Evolutionary conservation across 2,888 invertebrate species (phyloP).

Genomic region (Seladonia tumulorum): DNA sequence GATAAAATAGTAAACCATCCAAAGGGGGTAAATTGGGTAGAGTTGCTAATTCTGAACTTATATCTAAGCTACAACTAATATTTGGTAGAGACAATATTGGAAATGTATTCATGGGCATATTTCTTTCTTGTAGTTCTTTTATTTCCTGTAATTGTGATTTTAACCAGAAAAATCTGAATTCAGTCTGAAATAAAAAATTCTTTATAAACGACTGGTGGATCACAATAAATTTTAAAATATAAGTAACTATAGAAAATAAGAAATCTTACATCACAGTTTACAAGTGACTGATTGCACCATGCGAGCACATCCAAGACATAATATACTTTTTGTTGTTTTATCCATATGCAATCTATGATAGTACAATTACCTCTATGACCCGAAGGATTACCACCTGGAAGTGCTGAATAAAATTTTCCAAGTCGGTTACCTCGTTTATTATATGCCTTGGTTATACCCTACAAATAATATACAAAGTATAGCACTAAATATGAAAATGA

Average conservation of each 20-base stretch:
- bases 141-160: slow-evolving; percentile 89
- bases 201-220: slow-evolving; percentile 11
- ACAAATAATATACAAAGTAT: slow-evolving; percentile 72
- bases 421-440: slow-evolving; percentile 87
- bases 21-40: slow-evolving; percentile 84
- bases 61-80: slow-evolving; percentile 83
- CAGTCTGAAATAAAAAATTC: slow-evolving; percentile 86
- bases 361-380: slow-evolving; percentile 85
- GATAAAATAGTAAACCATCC: slow-evolving; percentile 97
- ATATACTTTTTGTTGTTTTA: slow-evolving; percentile 86
- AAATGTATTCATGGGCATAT: slow-evolving; percentile 82
- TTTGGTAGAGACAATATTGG: slow-evolving; percentile 85
- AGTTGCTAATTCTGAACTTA: slow-evolving; percentile 69
- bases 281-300: slow-evolving; percentile 91
- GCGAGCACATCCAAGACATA: slow-evolving; percentile 93
- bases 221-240: slow-evolving; percentile 15
- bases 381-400: slow-evolving; percentile 90
- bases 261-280: slow-evolving; percentile 90
- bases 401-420: slow-evolving; percentile 84
- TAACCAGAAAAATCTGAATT: slow-evolving; percentile 94
- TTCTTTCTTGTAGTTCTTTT: slow-evolving; percentile 83
- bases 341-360: slow-evolving; percentile 94
- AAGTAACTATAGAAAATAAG: not conserved
- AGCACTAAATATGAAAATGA: not conserved
- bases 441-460: slow-evolving; percentile 90